phyloP scores from a whole-genome alignment of 2,888 invertebrate species.

The Lottia gigantea region DNA sequence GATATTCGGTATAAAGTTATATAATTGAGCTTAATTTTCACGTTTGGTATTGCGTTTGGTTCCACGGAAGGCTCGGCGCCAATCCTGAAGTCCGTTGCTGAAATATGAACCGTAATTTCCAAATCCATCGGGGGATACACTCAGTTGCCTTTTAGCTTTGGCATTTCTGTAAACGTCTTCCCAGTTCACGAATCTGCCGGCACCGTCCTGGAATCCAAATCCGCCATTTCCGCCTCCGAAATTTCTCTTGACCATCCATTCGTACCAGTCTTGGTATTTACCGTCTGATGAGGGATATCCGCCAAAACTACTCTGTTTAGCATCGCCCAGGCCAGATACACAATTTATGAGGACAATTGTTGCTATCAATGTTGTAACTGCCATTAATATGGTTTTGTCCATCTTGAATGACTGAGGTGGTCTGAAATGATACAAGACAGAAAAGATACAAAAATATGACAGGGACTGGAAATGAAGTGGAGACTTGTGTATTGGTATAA shows the following conservation, averaged over 20 bases:
- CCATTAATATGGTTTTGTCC: background rate
- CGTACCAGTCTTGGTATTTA: constrained; percentile 17
- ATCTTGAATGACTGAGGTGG: background rate
- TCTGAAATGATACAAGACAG: no score
- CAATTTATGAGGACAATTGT: constrained; percentile 6
- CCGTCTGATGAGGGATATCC: background rate
- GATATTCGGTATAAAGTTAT: no score
- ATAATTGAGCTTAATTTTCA: no score
- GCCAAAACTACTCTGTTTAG: constrained; percentile 9
- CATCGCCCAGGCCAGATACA: constrained; percentile 14
- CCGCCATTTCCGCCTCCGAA: constrained; percentile 10
- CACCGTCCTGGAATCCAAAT: constrained; percentile 3
- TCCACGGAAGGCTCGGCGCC: constrained; percentile 32
- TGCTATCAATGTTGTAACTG: background rate
- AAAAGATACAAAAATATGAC: no score
- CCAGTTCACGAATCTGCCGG: constrained; percentile 17
- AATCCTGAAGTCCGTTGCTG: constrained; percentile 37
- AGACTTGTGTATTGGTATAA: no score
- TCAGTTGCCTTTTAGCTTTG: constrained; percentile 14
- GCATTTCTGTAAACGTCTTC: constrained; percentile 1
- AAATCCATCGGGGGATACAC: constrained; percentile 16
- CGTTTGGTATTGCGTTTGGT: constrained; percentile 12
- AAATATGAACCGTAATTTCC: constrained; percentile 28
- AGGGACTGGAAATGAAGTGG: no score
- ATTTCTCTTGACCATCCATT: constrained; percentile 19